A percentile compares a stretch with the other conserved stretches of the same genome.
Conservation (phyloP, 1,140 invertebrate genomes). For the Mactra quadrangularis region DNA sequence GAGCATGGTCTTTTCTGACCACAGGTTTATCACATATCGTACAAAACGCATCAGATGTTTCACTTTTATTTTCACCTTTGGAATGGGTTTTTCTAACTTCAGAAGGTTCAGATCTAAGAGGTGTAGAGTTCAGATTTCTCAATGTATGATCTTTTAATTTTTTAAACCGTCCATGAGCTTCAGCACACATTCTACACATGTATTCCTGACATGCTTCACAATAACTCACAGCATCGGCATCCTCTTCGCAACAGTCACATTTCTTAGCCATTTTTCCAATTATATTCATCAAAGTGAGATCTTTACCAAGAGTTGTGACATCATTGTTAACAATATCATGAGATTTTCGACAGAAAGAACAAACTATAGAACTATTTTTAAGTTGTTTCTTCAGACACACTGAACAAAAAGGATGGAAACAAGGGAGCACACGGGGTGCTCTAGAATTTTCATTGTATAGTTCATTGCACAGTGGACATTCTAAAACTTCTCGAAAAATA, state of each 20-base stretch:
- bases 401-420: not conserved
- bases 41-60: not conserved
- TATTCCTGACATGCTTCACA: not conserved
- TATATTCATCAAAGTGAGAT: not conserved
- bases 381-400: not conserved
- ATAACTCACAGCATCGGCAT: not conserved
- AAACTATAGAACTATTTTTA: not conserved
- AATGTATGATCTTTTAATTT: not conserved
- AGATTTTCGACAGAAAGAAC: not conserved
- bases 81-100: not conserved
- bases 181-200: not conserved
- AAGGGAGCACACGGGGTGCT: not conserved
- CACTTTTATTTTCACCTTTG: not conserved
- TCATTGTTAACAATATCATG: not conserved
- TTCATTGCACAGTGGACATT: not conserved
- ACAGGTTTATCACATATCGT: not conserved
- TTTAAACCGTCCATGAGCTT: not conserved
- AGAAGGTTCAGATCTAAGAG: not conserved
- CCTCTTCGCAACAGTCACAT: conserved; percentile 5
- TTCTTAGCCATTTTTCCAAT: not conserved
- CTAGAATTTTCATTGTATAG: not conserved
- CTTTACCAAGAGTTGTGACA: not conserved
- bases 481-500: not conserved
- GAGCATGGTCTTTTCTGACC: not conserved
- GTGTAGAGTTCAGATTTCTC: not conserved